phyloP scores from a whole-genome alignment of 2,797 vertebrate genomes.

The Hoplostethus mediterraneus region DNA sequence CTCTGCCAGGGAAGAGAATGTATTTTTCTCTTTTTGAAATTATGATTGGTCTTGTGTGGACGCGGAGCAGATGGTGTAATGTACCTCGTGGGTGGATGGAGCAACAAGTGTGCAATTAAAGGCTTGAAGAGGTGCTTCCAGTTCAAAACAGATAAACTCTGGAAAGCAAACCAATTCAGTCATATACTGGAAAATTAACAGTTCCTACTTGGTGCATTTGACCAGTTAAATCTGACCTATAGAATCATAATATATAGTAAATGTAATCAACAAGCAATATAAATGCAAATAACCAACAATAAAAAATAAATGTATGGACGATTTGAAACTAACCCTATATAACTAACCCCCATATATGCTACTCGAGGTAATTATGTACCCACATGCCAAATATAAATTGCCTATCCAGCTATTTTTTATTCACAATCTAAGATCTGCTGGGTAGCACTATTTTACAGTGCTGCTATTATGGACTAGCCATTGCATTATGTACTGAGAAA shows the following conservation, averaged over 20 bases:
- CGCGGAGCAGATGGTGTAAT: constrained; percentile 81
- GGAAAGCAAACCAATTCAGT: constrained; percentile 49
- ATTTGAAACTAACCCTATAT: neutral
- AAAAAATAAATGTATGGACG: neutral
- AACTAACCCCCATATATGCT: neutral
- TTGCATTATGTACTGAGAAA: neutral
- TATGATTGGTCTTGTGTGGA: constrained; percentile 66
- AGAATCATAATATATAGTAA: constrained; percentile 24
- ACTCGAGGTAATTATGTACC: constrained; percentile 9
- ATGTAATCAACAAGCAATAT: constrained; percentile 20
- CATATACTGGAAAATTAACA: constrained; percentile 33
- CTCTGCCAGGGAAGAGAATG: constrained; percentile 65
- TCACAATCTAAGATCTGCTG: constrained; percentile 17
- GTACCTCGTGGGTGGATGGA: constrained; percentile 49
- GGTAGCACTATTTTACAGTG: neutral
- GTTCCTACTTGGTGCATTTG: constrained; percentile 22
- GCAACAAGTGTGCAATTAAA: constrained; percentile 84
- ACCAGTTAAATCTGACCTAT: constrained; percentile 15
- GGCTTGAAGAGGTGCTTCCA: constrained; percentile 57
- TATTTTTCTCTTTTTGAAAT: constrained; percentile 76
- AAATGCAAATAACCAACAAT: constrained; percentile 42
- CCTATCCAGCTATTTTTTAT: constrained; percentile 12
- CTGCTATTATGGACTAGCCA: too few species aligned
- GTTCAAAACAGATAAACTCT: constrained; percentile 37
- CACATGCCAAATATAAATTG: constrained; percentile 10